phyloP scores from a whole-genome alignment of 2,888 invertebrate species.

The Ligdia adustata region DNA sequence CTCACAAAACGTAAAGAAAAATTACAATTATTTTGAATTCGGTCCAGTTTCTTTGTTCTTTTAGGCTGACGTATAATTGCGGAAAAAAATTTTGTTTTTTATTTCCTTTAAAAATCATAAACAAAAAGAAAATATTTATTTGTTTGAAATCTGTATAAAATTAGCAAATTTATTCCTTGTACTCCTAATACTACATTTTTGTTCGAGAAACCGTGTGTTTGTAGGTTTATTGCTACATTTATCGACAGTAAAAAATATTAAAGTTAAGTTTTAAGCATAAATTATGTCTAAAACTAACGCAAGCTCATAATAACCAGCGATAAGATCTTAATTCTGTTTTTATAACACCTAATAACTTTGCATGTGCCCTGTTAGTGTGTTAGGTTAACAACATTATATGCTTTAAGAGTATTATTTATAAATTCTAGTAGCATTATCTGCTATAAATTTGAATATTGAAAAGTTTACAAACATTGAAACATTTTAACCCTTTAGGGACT shows the following conservation, averaged over 20 bases:
- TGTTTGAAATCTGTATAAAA: no score
- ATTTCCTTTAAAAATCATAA: no score
- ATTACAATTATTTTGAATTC: slow-evolving; percentile 32
- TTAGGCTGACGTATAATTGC: slow-evolving; percentile 36
- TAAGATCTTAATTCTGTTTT: slow-evolving; percentile 19
- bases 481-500: no score
- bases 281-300: not conserved
- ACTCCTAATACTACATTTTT: no score
- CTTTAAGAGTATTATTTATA: no score
- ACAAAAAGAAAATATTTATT: no score
- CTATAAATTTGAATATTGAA: no score
- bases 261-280: not conserved
- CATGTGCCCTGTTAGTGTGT: slow-evolving; percentile 7
- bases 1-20: slow-evolving; percentile 18
- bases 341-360: slow-evolving; percentile 16
- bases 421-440: no score
- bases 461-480: no score
- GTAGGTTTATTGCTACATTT: not conserved
- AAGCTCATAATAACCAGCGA: slow-evolving; percentile 8
- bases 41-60: slow-evolving; percentile 40
- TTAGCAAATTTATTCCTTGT: no score
- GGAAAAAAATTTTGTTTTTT: no score
- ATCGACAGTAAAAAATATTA: not conserved
- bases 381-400: slow-evolving; percentile 20
- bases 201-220: no score